phyloP scores from a whole-genome alignment of 2,113 vertebrate species.

The Salvelinus namaycush region DNA sequence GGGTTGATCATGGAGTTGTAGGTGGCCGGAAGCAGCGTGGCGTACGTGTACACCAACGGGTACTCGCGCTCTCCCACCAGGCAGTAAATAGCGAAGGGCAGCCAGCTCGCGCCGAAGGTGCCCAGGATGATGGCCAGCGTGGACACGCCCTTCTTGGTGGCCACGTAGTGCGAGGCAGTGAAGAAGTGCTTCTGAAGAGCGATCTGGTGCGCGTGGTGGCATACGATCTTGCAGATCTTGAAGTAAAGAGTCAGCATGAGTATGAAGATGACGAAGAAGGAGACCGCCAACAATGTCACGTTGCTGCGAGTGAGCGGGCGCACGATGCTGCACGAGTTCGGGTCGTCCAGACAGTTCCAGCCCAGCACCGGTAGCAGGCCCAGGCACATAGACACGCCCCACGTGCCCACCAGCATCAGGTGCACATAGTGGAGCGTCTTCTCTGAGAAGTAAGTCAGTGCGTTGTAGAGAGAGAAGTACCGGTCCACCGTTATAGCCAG shows the following conservation, averaged over 20 bases:
- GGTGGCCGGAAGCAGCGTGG: constrained; percentile 92
- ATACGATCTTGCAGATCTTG: constrained; percentile 96
- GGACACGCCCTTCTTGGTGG: constrained; percentile 93
- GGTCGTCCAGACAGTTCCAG: constrained; percentile 92
- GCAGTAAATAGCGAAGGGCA: constrained; percentile 96
- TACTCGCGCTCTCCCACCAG: constrained; percentile 87
- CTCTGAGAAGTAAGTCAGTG: constrained; percentile 95
- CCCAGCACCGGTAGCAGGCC: constrained; percentile 91
- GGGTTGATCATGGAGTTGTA: constrained; percentile 99
- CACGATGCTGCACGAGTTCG: constrained; percentile 87
- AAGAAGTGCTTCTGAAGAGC: constrained; percentile 98
- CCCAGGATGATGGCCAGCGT: constrained; percentile 94
- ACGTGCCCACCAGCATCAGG: constrained; percentile 86
- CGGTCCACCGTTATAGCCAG: constrained; percentile 96
- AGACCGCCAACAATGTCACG: constrained; percentile 83
- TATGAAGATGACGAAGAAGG: constrained; percentile 90
- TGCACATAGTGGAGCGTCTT: constrained; percentile 90
- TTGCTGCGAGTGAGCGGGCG: constrained; percentile 89
- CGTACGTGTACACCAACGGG: constrained; percentile 91
- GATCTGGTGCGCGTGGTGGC: constrained; percentile 95
- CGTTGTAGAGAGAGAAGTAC: constrained; percentile 95
- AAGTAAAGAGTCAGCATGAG: constrained; percentile 94
- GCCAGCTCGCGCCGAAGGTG: constrained; percentile 95
- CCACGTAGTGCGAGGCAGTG: constrained; percentile 87
- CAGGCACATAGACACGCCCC: constrained; percentile 89